Conservation (phyloP, 2,888 invertebrate genomes). For the Invenusta paracnida region DNA sequence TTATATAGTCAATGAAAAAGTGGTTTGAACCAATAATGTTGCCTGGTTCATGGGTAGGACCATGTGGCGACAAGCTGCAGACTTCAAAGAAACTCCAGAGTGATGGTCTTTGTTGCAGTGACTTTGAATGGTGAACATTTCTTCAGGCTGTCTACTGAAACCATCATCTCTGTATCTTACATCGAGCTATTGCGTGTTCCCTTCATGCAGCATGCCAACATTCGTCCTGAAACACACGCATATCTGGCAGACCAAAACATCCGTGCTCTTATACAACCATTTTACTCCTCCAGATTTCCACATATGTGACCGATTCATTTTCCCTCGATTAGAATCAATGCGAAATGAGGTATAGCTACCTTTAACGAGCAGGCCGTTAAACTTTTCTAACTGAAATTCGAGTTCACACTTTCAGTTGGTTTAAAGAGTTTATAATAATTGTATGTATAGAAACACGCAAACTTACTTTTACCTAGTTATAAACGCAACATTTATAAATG, state of each 20-base stretch:
- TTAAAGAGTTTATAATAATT: too few species aligned
- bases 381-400: too few species aligned
- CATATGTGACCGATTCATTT: neutral
- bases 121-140: neutral
- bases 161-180: neutral
- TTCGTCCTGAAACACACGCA: neutral
- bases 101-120: neutral
- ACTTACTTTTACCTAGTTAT: too few species aligned
- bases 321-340: neutral
- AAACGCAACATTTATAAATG: too few species aligned
- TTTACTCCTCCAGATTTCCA: neutral
- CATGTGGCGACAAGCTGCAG: neutral
- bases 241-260: neutral
- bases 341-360: neutral
- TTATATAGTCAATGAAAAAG: neutral
- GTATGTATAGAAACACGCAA: too few species aligned
- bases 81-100: neutral
- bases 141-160: neutral
- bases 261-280: neutral
- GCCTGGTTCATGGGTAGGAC: neutral
- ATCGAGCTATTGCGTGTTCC: neutral
- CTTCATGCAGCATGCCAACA: neutral
- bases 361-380: neutral
- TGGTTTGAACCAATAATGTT: neutral
- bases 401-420: too few species aligned